These are phyloP conservation scores for Itoplectis maculator DNA, from an alignment of 2,888 invertebrate genomes.

Conservation along the genomic window DNA sequence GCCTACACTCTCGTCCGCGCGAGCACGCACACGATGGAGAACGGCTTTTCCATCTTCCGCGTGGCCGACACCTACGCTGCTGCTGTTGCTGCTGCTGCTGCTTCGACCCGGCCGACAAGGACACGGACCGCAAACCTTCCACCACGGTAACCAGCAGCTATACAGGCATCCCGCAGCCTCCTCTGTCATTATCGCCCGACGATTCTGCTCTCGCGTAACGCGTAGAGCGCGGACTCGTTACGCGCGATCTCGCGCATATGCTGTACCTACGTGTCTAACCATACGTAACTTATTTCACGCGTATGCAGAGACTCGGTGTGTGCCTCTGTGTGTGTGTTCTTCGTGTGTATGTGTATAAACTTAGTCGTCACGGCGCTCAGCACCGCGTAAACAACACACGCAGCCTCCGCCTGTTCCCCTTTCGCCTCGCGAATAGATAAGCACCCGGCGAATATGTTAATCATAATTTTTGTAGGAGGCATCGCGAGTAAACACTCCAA, in stretches of 20 bases:
- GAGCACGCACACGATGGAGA: conserved; percentile 70
- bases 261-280: conserved; percentile 54
- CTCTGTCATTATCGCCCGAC: conserved; percentile 60
- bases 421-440: conserved; percentile 47
- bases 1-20: conserved; percentile 74
- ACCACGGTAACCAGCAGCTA: conserved; percentile 24
- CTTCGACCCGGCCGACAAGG: conserved; percentile 63
- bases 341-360: background rate
- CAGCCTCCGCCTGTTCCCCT: conserved; percentile 75
- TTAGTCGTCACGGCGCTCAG: conserved; percentile 14
- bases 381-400: conserved; percentile 74
- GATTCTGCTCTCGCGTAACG: conserved; percentile 57
- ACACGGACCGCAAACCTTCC: conserved; percentile 55
- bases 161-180: conserved; percentile 10
- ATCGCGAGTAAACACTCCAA: conserved; percentile 1
- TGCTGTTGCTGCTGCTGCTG: conserved; percentile 68
- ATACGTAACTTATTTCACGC: conserved; percentile 44
- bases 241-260: conserved; percentile 40
- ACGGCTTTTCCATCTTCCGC: conserved; percentile 83
- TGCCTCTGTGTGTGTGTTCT: conserved; percentile 5
- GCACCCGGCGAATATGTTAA: conserved; percentile 30
- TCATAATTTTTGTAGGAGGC: conserved; percentile 11
- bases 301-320: conserved; percentile 13
- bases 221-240: conserved; percentile 59
- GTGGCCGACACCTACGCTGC: conserved; percentile 81